Base-by-base conservation (phyloP, 30 jellyfish, hydroid and myxozoan species). In the Sanderia malayensis region DNA sequence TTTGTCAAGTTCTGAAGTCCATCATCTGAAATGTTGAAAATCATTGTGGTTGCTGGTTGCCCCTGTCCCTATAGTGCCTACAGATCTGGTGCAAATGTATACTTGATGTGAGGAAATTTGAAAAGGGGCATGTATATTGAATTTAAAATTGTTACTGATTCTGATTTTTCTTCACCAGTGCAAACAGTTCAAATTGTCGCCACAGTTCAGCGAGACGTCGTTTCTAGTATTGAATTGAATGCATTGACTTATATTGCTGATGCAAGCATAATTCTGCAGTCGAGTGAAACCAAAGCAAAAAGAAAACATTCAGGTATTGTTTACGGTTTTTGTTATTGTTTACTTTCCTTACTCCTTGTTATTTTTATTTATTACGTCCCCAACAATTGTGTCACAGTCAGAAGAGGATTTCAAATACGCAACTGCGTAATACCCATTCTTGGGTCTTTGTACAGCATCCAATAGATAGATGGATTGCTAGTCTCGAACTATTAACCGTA, bases 161-260 rank as follows among this genome's bases (percentile, higher is more conserved):
- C 64, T 4, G n/a, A 18, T 49, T 49, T 49, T 49, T 8, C 64
- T 4, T 49, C 7, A 4, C 18, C 64, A 49, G 64, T 49, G 64
- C 11, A 49, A 18, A 19, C 27, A 4, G 27, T 9, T 49, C 64
- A 49, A 49, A 19, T 49, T 7, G 18, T 49, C 18, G 64, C 64
- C 18, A 49, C 64, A 49, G 64, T 49, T 8, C 64, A 49, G 18
- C 23, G 18, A 49, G 64, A 49, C 24, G 24, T 49, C 24, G 64
- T 49, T 49, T 49, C 64, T 2, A 11, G 18, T 15, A 9, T 24
- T 4, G 64, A 49, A 9, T 4, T 49, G 25, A 49, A 49, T 49
- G 64, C 64, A 49, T 19, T 49, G 64, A 19, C 25, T 4, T 49
- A 9, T 18, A 49, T 49, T 4, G 11, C 64, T 49, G 64, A 49